A percentile compares a stretch with the other conserved stretches of the same genome.
phyloP scores from a whole-genome alignment of 2,797 vertebrate species.

The Anolis apletophallus region DNA sequence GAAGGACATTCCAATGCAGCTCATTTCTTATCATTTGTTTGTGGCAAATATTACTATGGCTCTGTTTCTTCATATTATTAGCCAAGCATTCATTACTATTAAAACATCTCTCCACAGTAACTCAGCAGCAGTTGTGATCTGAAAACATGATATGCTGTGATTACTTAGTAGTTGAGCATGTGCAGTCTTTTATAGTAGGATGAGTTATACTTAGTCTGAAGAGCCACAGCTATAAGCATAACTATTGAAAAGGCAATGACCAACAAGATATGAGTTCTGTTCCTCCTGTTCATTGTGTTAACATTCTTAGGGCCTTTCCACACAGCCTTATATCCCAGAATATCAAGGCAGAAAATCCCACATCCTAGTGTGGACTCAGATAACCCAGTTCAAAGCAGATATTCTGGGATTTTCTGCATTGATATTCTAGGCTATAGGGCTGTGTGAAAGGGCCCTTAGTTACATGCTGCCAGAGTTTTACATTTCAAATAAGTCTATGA shows the following conservation, averaged over 20 bases:
- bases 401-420: too few relatives aligned
- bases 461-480: not conserved
- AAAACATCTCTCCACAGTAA: conserved; percentile 12
- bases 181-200: not conserved
- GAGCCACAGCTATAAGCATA: not conserved
- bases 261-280: conserved; percentile 3
- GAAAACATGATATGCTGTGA: conserved; percentile 15
- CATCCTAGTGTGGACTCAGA: too few relatives aligned
- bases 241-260: not conserved
- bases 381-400: too few relatives aligned
- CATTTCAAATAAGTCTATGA: not conserved
- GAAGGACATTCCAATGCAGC: conserved; percentile 36
- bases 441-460: too few relatives aligned
- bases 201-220: conserved; percentile 29
- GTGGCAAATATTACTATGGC: conserved; percentile 31
- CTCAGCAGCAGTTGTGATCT: not conserved
- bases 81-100: conserved; percentile 30
- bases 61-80: not conserved
- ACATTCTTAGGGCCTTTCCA: too few relatives aligned
- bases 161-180: conserved; percentile 4
- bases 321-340: too few relatives aligned
- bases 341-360: too few relatives aligned
- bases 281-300: not conserved
- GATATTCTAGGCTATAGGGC: too few relatives aligned
- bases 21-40: conserved; percentile 40